Conservation (phyloP, 2,113 vertebrate species). For the Prietella phreatophila region DNA sequence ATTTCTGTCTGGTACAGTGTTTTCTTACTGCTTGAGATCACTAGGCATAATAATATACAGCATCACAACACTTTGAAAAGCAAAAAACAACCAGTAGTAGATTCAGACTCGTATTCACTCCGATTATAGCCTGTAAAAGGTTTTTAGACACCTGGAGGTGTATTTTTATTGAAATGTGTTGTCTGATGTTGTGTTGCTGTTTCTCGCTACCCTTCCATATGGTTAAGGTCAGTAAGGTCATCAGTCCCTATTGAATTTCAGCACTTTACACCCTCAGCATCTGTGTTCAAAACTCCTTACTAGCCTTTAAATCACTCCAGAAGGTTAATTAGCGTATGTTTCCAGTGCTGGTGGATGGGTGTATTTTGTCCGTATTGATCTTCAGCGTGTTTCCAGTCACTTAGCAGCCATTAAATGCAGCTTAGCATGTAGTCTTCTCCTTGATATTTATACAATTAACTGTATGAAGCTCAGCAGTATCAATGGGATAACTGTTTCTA, state of each 20-base stretch:
- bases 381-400: not conserved
- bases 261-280: conserved; percentile 54
- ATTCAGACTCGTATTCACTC: conserved; percentile 30
- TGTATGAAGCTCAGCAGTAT: not conserved
- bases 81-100: no score
- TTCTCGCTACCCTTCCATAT: conserved; percentile 48
- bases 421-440: not conserved
- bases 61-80: no score
- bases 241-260: conserved; percentile 54
- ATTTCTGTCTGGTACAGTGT: not conserved
- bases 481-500: not conserved
- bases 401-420: not conserved
- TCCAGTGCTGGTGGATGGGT: not conserved
- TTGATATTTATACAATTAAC: not conserved
- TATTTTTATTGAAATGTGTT: not conserved
- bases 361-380: conserved; percentile 17
- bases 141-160: not conserved
- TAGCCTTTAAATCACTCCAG: conserved; percentile 31
- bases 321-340: not conserved
- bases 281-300: conserved; percentile 50
- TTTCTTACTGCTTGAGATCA: not conserved
- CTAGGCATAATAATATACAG: no score
- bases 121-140: not conserved
- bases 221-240: conserved; percentile 53
- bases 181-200: not conserved